These are phyloP conservation scores for Mythimna albipuncta DNA, from an alignment of 2,888 invertebrate species.

Conservation along the genomic window DNA sequence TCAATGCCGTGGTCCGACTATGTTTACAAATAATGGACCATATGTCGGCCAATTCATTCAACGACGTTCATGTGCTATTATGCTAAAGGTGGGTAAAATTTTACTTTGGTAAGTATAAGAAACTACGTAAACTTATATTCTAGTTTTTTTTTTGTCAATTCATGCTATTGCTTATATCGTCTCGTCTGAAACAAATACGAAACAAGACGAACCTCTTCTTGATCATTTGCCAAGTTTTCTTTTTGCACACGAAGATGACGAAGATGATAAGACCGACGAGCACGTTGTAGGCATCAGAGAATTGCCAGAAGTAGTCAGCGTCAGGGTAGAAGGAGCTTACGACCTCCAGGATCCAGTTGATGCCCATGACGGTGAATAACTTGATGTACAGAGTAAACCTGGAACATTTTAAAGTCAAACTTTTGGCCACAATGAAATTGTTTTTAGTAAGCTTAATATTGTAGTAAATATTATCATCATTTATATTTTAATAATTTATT, in stretches of 20 bases:
- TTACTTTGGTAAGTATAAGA: neutral
- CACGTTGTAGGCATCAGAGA: slow-evolving; percentile 92
- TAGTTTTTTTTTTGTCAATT: slow-evolving; percentile 5
- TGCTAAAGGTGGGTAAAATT: neutral
- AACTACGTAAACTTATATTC: slow-evolving; percentile 1
- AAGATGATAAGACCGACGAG: slow-evolving; percentile 93
- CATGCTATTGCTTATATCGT: slow-evolving; percentile 3
- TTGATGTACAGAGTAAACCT: slow-evolving; percentile 93
- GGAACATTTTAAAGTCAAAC: slow-evolving; percentile 66
- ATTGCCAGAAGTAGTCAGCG: slow-evolving; percentile 89
- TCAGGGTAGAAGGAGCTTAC: slow-evolving; percentile 91
- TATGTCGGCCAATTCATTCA: neutral
- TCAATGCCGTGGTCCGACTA: neutral
- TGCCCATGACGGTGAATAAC: slow-evolving; percentile 93
- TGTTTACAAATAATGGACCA: too few relatives aligned
- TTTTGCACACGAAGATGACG: slow-evolving; percentile 94
- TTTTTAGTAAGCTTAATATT: slow-evolving; percentile 18
- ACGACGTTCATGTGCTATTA: neutral
- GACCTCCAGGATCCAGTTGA: slow-evolving; percentile 94
- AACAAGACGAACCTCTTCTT: slow-evolving; percentile 88
- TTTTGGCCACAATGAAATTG: slow-evolving; percentile 53
- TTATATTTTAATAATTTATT: neutral
- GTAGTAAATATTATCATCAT: neutral
- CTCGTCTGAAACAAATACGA: slow-evolving; percentile 26
- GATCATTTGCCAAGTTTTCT: slow-evolving; percentile 91